Percentiles rank a stretch among this genome's conserved stretches.
Conservation (phyloP, 2,888 invertebrate genomes). For the Parnassius apollo region DNA sequence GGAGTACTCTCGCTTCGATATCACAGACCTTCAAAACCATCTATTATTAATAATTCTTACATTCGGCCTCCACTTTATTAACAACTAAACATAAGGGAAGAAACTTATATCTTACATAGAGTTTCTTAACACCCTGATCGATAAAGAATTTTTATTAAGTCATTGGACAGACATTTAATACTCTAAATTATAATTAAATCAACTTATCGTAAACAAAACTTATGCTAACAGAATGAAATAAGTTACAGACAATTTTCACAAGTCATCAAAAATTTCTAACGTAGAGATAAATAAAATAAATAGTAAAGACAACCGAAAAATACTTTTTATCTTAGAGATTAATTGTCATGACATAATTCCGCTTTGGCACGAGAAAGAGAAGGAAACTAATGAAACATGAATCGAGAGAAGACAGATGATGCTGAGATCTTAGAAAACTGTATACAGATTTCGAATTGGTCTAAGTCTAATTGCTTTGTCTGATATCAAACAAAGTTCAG, state of each 20-base stretch:
- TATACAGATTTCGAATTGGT: slow-evolving; percentile 57
- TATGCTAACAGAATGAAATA: slow-evolving; percentile 21
- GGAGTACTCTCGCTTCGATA: slow-evolving; percentile 42
- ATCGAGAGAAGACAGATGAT: slow-evolving; percentile 49
- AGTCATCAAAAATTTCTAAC: slow-evolving; percentile 19
- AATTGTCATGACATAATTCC: slow-evolving; percentile 69
- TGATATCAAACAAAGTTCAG: slow-evolving; percentile 47
- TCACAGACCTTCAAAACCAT: slow-evolving; percentile 64
- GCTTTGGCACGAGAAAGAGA: slow-evolving; percentile 70
- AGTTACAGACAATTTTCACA: slow-evolving; percentile 24
- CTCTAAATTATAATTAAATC: slow-evolving; percentile 26
- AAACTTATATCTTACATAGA: slow-evolving; percentile 23
- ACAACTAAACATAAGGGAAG: slow-evolving; percentile 16
- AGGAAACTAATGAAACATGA: slow-evolving; percentile 42
- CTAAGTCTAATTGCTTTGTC: slow-evolving; percentile 44
- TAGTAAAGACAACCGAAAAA: slow-evolving; percentile 53
- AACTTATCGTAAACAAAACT: slow-evolving; percentile 12
- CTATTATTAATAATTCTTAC: slow-evolving; percentile 30
- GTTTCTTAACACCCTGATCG: slow-evolving; percentile 26
- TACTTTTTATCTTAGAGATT: slow-evolving; percentile 40
- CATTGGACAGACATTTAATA: slow-evolving; percentile 22
- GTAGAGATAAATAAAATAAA: slow-evolving; percentile 63
- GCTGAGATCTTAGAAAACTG: slow-evolving; percentile 76
- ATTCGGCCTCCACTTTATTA: slow-evolving; percentile 4
- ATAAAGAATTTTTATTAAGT: slow-evolving; percentile 17